Evolutionary conservation across 2,113 vertebrate species (phyloP).

Genomic region (Thryonomys swinderianus): DNA sequence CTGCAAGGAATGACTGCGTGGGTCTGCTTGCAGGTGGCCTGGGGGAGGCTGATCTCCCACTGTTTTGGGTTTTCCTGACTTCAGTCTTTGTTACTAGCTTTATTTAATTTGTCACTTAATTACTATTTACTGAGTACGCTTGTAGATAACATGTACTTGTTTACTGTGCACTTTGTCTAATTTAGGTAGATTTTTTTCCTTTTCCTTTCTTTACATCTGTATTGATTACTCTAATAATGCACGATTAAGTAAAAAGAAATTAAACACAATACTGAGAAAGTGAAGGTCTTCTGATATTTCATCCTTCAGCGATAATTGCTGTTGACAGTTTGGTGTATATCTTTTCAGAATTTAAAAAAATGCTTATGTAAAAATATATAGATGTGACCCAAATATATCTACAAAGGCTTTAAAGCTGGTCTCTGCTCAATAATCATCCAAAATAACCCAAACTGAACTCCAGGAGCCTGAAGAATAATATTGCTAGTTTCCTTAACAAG

Average conservation of each 20-base stretch:
- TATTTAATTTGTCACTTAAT: conserved; percentile 78
- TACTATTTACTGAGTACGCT: conserved; percentile 69
- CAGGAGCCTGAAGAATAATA: conserved; percentile 47
- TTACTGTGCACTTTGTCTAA: conserved; percentile 69
- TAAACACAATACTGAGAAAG: conserved; percentile 56
- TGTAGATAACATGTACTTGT: conserved; percentile 70
- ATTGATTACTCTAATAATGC: conserved; percentile 68
- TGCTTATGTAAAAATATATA: conserved; percentile 38
- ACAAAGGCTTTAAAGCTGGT: conserved; percentile 47
- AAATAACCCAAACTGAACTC: conserved; percentile 25
- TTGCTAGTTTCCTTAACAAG: conserved; percentile 45
- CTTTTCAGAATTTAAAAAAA: conserved; percentile 26
- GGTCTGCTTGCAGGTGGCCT: not conserved
- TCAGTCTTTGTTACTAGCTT: conserved; percentile 66
- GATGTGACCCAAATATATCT: conserved; percentile 73
- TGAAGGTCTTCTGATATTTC: conserved; percentile 56
- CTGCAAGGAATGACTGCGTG: not conserved
- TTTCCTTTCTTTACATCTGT: conserved; percentile 38
- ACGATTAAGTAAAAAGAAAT: conserved; percentile 16
- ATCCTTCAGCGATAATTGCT: conserved; percentile 55
- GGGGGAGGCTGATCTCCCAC: not conserved
- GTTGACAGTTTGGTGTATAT: conserved; percentile 44
- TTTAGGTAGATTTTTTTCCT: conserved; percentile 32
- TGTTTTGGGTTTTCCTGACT: conserved; percentile 64
- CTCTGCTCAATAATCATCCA: conserved; percentile 28